A percentile compares a stretch with the other conserved stretches of the same genome.
These are phyloP conservation scores for Sebastes diploproa DNA, from an alignment of 2,797 vertebrate genomes.

Conservation along the genomic window DNA sequence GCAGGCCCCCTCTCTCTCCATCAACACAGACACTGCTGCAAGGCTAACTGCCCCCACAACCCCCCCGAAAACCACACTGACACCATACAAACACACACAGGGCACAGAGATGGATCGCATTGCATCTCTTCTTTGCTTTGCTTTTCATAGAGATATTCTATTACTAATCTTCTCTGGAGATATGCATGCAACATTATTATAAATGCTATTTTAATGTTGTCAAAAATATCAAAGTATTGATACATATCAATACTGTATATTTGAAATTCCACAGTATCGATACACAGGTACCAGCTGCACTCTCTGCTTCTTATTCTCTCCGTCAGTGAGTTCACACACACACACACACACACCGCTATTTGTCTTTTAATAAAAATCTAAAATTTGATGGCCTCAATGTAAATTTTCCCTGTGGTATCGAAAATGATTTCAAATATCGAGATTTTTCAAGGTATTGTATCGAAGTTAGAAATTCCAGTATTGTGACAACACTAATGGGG, in stretches of 20 bases:
- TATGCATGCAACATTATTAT: not conserved
- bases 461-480: too few relatives aligned
- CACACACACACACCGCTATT: too few relatives aligned
- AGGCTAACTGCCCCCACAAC: slow-evolving; percentile 41
- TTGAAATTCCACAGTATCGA: too few relatives aligned
- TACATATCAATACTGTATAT: too few relatives aligned
- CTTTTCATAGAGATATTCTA: slow-evolving; percentile 42
- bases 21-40: slow-evolving; percentile 66
- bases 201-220: not conserved
- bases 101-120: slow-evolving; percentile 43
- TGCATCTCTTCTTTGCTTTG: slow-evolving; percentile 51
- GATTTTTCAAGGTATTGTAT: too few relatives aligned
- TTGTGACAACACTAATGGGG: not conserved
- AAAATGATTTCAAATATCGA: too few relatives aligned
- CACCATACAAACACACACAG: slow-evolving; percentile 7
- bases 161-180: slow-evolving; percentile 31
- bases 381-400: too few relatives aligned
- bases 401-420: too few relatives aligned
- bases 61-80: not conserved
- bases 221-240: not conserved
- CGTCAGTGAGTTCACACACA: too few relatives aligned
- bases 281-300: too few relatives aligned
- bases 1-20: slow-evolving; percentile 65
- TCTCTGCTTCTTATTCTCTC: too few relatives aligned
- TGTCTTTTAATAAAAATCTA: too few relatives aligned